A percentile compares a stretch with the other conserved stretches of the same genome.
phyloP scores from a whole-genome alignment of 2,888 invertebrate genomes.

The Euclidia mi region DNA sequence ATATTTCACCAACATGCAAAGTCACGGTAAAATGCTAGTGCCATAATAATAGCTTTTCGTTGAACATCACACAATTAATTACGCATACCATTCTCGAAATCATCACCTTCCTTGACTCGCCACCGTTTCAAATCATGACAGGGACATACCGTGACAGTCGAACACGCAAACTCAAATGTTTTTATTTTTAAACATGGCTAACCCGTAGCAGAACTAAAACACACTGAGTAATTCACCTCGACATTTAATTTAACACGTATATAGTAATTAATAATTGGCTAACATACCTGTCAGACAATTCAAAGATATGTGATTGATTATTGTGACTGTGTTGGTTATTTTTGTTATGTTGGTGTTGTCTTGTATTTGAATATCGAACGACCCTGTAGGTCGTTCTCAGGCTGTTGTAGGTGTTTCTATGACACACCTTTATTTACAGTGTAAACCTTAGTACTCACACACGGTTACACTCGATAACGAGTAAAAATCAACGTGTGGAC shows the following conservation, averaged over 20 bases:
- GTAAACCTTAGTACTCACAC: no score
- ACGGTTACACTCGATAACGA: no score
- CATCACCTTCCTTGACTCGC: constrained; percentile 14
- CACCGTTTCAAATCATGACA: constrained; percentile 19
- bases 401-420: neutral
- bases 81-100: neutral
- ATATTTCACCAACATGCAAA: no score
- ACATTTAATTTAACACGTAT: constrained; percentile 56
- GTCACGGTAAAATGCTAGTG: no score
- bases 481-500: no score
- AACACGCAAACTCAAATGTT: constrained; percentile 7
- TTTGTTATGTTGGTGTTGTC: constrained; percentile 3
- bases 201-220: constrained; percentile 36
- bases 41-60: no score
- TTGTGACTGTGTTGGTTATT: constrained; percentile 14
- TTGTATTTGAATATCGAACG: constrained; percentile 1
- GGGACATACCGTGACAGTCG: constrained; percentile 15
- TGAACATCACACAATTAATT: no score
- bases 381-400: constrained; percentile 5
- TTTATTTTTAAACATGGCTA: constrained; percentile 18
- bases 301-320: constrained; percentile 53
- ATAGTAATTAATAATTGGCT: constrained; percentile 51
- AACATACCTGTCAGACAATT: constrained; percentile 46
- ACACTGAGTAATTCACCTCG: constrained; percentile 58
- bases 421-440: neutral